Evolutionary conservation across 2,797 vertebrate genomes (phyloP).

Genomic region (Atherinosoma microstoma): DNA sequence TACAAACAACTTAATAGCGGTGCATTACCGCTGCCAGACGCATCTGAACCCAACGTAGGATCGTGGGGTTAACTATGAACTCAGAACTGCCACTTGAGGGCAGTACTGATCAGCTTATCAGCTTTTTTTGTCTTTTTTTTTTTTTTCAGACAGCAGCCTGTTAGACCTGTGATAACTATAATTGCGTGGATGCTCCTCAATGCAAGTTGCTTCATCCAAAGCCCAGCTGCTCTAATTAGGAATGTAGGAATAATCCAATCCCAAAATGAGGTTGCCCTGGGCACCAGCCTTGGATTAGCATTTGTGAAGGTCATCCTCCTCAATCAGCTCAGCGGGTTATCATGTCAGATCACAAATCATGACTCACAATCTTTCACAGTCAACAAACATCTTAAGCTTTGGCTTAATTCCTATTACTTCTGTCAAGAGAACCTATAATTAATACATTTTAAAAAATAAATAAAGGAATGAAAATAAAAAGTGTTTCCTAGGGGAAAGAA

Average conservation of each 20-base stretch:
- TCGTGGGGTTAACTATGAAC: too few relatives aligned
- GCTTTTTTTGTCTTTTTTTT: constrained; percentile 16
- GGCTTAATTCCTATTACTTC: constrained; percentile 47
- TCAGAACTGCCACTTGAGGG: too few relatives aligned
- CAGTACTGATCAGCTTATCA: not conserved
- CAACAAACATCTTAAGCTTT: constrained; percentile 53
- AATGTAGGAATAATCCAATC: constrained; percentile 66
- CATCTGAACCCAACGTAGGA: too few relatives aligned
- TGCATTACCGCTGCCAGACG: too few relatives aligned
- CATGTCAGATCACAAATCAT: constrained; percentile 66
- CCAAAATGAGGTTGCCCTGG: constrained; percentile 69
- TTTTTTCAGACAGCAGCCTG: constrained; percentile 6
- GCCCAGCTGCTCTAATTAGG: constrained; percentile 63
- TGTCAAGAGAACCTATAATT: constrained; percentile 15
- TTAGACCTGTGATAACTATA: constrained; percentile 62
- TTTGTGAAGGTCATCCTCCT: constrained; percentile 74
- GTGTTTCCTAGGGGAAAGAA: too few relatives aligned
- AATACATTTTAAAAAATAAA: constrained; percentile 4
- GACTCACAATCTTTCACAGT: constrained; percentile 46
- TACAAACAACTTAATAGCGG: too few relatives aligned
- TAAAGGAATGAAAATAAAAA: not conserved
- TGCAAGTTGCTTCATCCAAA: constrained; percentile 51
- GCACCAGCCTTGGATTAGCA: constrained; percentile 63
- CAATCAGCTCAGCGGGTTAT: constrained; percentile 71
- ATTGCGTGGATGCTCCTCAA: constrained; percentile 51